Evolutionary conservation across 2,888 invertebrate species (phyloP), one percentile per base, ranked within the genome.

Genomic region (Didymodactylos carnosus): DNA sequence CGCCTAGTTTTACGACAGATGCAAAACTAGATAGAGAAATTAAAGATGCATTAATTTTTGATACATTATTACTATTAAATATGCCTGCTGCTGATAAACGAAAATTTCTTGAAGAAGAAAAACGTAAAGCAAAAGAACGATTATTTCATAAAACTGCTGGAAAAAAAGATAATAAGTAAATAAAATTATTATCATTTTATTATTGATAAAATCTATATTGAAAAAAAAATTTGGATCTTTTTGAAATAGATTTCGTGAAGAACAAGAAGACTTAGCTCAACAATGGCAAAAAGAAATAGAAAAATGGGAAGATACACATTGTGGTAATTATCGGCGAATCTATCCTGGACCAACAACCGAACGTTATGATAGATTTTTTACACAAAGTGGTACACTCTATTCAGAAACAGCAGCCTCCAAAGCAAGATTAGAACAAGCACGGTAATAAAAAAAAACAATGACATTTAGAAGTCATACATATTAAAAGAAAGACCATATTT

Each of bases 1-100:
- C 92, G 13, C 93, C 93, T 0, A 93, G 92, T 83, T 92, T 92
- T 81, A 91, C 92, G 82, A 92, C 91, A 16, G 91, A 92, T 81
- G 89, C 92, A 2, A 87, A 88, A 76, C 85, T 93, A 70, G 93
- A 94, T 82, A 87, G 88, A 76, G 91, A 91, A 80, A 89, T 94
- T 46, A 93, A 94, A 82, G 90, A 91, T 79, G 86, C 88, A 0
- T 84, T 93, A 19, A 77, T 83, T 40, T 81, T 79, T 77, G 84
- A 84, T 77, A 81, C 83, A 25, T 78, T 84, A 46, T 79, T 80
- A 70, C 78, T 84, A 62, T 79, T 82, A 72, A 83, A 83, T 79
- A 82, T 83, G 78, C 82, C 82, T 72, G 81, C 82, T 73, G 79
- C 80, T 72, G 83, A 83, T 77, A 77, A 77, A 71, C 78, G 79